These are phyloP conservation scores for Andricus curvator DNA, from an alignment of 2,888 invertebrate genomes.

Conservation along the genomic window DNA sequence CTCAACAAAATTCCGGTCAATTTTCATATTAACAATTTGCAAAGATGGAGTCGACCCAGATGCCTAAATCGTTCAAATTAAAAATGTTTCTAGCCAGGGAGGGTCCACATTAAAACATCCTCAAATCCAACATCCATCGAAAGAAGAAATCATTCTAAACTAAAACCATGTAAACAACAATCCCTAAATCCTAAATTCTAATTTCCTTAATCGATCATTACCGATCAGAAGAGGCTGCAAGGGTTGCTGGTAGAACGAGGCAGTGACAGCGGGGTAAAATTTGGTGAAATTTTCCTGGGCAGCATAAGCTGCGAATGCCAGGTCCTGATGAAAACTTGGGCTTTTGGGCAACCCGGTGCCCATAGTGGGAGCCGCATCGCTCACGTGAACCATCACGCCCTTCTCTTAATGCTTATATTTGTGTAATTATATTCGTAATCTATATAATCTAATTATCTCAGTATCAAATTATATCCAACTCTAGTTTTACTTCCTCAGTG, in stretches of 20 bases:
- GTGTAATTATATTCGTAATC: slow-evolving; percentile 1
- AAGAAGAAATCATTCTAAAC: not conserved
- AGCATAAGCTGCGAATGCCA: slow-evolving; percentile 52
- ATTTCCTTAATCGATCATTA: slow-evolving; percentile 56
- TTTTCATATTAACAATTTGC: not conserved
- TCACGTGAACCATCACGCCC: slow-evolving; percentile 73
- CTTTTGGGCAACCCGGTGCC: slow-evolving; percentile 88
- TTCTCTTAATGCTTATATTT: not conserved
- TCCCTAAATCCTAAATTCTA: not conserved
- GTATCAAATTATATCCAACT: not conserved
- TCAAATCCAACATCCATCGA: not conserved
- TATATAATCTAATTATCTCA: not conserved
- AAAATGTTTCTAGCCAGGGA: too few relatives aligned
- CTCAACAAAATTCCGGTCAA: too few relatives aligned
- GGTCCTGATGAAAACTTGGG: slow-evolving; percentile 91
- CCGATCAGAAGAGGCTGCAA: slow-evolving; percentile 73
- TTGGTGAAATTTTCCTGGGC: slow-evolving; percentile 57
- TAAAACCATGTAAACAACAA: not conserved
- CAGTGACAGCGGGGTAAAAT: slow-evolving; percentile 64
- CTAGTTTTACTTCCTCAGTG: not conserved
- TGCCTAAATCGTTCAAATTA: too few relatives aligned
- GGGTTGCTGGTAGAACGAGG: slow-evolving; percentile 74
- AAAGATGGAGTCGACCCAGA: not conserved
- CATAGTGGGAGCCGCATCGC: slow-evolving; percentile 71
- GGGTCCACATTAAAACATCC: not conserved